Evolutionary conservation across 2,888 invertebrate genomes (phyloP), one percentile per base, ranked within the genome.

Genomic region (Sicus ferrugineus): DNA sequence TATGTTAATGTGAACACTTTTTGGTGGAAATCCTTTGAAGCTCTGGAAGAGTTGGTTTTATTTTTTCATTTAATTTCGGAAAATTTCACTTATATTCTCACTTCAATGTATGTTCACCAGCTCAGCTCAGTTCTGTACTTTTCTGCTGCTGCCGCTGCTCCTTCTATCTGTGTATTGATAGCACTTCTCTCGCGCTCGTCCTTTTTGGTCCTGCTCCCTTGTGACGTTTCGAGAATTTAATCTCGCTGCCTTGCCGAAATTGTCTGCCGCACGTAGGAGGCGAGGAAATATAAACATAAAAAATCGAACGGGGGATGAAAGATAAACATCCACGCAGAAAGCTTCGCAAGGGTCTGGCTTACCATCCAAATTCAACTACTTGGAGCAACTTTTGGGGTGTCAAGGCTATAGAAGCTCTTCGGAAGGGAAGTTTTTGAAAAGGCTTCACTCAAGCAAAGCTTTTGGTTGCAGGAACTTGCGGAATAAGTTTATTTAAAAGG

Each of bases 171-270:
- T 23, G 64, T 19, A 30, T 52, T 52, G 23, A 64, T 64, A 64
- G 31, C 16, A 54, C 19, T 50, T 64, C 31, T 67, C 23, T 54
- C 28, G 54, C 26, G 58, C 21, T 46, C 16, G 28, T 48, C 38
- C 46, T 48, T 59, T 67, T 67, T 54, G 64, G 64, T 38, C 59
- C 67, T 54, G 54, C 21, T 31, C 26, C 26, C 23, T 54, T 67
- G 21, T 67, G 54, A 59, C 59, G 48, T 46, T 58, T 67, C 67
- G 46, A 30, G 31, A 48, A 67, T 58, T 46, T 16, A 58, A 67
- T 67, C 58, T 67, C 59, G 30, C 23, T 46, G 48, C 67, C 31
- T n/a, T 59, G 34, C 46, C 59, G 48, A 67, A 67, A 67, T 59
- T 21, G 21, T 21, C 46, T 46, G 42, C 14, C 7, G 26, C 38